Percentiles rank a stretch among this genome's conserved stretches.
Evolutionary conservation across 2,888 invertebrate genomes (phyloP).

Genomic region (Idaea biselata): DNA sequence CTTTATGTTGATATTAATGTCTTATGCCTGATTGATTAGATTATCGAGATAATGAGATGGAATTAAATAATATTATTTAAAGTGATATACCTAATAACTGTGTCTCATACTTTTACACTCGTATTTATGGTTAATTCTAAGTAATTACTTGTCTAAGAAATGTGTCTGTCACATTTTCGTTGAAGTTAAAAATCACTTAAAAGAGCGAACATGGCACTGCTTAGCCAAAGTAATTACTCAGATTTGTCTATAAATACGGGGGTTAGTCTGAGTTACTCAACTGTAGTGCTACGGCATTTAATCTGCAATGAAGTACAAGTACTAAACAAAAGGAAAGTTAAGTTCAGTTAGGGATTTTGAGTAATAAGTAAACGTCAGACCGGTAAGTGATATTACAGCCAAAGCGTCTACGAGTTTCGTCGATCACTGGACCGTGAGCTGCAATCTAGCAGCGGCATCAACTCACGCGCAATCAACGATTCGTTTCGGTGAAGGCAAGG

Average conservation of each 20-base stretch:
- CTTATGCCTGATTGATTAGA: slow-evolving; percentile 39
- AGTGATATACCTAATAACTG: neutral
- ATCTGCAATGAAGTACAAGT: neutral
- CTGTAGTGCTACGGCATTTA: neutral
- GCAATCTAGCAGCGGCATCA: slow-evolving; percentile 70
- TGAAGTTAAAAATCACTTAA: no score
- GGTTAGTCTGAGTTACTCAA: neutral
- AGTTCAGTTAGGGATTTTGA: neutral
- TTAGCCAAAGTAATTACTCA: no score
- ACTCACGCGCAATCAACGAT: slow-evolving; percentile 73
- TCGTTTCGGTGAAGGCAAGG: slow-evolving; percentile 60
- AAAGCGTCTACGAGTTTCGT: slow-evolving; percentile 2
- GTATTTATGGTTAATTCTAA: no score
- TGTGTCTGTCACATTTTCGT: no score
- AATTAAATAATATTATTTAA: slow-evolving; percentile 35
- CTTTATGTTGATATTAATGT: slow-evolving; percentile 48
- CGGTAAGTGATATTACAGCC: neutral
- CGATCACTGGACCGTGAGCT: slow-evolving; percentile 54
- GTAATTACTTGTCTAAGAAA: no score
- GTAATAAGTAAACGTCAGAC: neutral
- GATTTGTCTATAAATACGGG: neutral
- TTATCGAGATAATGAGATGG: slow-evolving; percentile 55
- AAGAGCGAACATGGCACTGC: no score
- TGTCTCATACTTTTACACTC: neutral
- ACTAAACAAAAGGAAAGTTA: neutral